Conservation (phyloP, 1,140 invertebrate species). For the Eurosta solidaginis region DNA sequence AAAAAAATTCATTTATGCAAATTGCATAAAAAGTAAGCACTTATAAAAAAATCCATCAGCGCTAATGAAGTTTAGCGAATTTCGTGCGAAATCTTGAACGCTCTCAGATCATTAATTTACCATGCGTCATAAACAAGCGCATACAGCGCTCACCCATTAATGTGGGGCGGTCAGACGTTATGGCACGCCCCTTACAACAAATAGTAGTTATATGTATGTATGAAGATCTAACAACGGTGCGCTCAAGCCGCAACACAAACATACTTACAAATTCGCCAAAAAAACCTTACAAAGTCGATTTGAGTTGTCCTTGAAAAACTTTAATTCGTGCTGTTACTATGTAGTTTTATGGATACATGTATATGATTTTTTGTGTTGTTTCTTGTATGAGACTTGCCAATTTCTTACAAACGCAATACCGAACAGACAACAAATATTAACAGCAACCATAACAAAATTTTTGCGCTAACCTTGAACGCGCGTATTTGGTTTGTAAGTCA, state of each 20-base stretch:
- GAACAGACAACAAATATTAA: neutral
- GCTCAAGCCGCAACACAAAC: neutral
- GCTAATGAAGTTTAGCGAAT: constrained; percentile 18
- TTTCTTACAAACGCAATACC: constrained; percentile 11
- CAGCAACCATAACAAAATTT: neutral
- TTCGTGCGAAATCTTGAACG: constrained; percentile 19
- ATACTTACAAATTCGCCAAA: neutral
- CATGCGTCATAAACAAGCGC: too few species aligned
- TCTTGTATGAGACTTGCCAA: neutral
- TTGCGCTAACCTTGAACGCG: constrained; percentile 32
- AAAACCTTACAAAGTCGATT: neutral
- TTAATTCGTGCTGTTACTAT: constrained; percentile 23
- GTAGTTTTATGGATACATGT: neutral
- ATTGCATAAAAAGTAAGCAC: neutral
- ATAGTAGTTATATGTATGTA: neutral
- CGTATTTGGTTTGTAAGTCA: constrained; percentile 58
- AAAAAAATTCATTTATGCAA: neutral
- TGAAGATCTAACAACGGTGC: neutral
- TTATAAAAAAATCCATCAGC: neutral
- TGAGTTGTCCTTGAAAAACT: constrained; percentile 12
- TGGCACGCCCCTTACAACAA: constrained; percentile 9
- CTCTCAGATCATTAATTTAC: constrained; percentile 9
- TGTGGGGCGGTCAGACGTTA: neutral
- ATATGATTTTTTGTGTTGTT: neutral
- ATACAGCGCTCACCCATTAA: neutral